Percentiles rank a stretch among this genome's conserved stretches.
These are phyloP conservation scores for Paratilapia polleni DNA, from an alignment of 2,113 vertebrate species.

Conservation along the genomic window DNA sequence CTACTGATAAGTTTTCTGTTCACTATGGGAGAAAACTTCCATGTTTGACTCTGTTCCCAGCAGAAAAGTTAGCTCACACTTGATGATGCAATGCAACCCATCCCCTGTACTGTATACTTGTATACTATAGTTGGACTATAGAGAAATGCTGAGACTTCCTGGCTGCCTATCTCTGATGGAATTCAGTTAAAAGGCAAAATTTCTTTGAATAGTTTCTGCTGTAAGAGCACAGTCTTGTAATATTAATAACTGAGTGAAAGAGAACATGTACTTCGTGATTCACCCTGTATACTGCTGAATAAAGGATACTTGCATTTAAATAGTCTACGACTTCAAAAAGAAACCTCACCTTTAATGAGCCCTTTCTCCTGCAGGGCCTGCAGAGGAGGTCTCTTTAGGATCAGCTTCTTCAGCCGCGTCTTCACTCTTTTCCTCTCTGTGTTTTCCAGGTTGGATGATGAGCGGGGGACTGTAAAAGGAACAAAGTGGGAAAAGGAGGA, in stretches of 20 bases:
- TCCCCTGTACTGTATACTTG: slow-evolving; percentile 20
- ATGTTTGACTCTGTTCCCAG: slow-evolving; percentile 39
- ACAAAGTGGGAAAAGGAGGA: slow-evolving; percentile 15
- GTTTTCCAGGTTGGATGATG: slow-evolving; percentile 77
- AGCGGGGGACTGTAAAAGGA: slow-evolving; percentile 73
- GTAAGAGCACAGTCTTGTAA: not conserved
- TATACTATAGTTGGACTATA: slow-evolving; percentile 16
- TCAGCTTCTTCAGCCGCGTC: slow-evolving; percentile 88
- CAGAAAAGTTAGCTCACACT: slow-evolving; percentile 41
- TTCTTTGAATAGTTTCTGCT: not conserved
- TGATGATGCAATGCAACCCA: slow-evolving; percentile 65
- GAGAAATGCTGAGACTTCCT: slow-evolving; percentile 44
- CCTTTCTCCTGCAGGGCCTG: slow-evolving; percentile 92
- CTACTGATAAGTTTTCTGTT: slow-evolving; percentile 28
- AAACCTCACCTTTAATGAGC: slow-evolving; percentile 87
- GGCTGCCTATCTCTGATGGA: slow-evolving; percentile 17
- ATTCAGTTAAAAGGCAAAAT: slow-evolving; percentile 16
- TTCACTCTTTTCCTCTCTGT: slow-evolving; percentile 86
- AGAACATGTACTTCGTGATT: not conserved
- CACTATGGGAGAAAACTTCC: slow-evolving; percentile 37
- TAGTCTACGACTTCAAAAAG: slow-evolving; percentile 9
- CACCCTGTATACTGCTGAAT: not conserved
- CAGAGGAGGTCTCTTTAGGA: slow-evolving; percentile 87
- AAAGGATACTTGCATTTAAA: slow-evolving; percentile 14
- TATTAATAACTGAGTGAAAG: not conserved